A percentile compares a stretch with the other conserved stretches of the same genome.
These are phyloP conservation scores for Temnothorax unifasciatus DNA, from an alignment of 2,888 invertebrate genomes.

Conservation along the genomic window DNA sequence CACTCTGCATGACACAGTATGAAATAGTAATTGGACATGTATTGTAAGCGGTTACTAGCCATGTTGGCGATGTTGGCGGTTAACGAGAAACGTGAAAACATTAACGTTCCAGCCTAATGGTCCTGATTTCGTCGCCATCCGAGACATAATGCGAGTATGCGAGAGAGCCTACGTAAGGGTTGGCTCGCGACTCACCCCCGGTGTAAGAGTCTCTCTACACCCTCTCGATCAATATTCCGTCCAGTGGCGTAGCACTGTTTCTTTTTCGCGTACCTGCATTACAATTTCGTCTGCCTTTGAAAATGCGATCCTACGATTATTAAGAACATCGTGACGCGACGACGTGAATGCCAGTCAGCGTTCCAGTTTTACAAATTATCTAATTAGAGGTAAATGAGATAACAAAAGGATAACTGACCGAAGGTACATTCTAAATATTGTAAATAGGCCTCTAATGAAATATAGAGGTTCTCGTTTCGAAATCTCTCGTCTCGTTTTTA, in stretches of 20 bases:
- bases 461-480: neutral
- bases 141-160: constrained; percentile 69
- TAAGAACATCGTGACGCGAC: neutral
- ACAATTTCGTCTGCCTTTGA: neutral
- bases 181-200: constrained; percentile 73
- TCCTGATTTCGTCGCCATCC: constrained; percentile 61
- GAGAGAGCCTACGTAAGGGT: constrained; percentile 76
- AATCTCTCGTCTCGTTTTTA: neutral
- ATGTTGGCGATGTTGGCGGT: neutral
- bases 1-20: neutral
- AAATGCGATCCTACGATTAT: constrained; percentile 14
- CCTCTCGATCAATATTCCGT: constrained; percentile 82
- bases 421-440: neutral
- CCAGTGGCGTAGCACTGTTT: constrained; percentile 82
- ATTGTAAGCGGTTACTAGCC: neutral
- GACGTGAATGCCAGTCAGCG: neutral
- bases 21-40: neutral
- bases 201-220: constrained; percentile 78
- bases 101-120: constrained; percentile 59
- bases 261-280: constrained; percentile 65
- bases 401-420: no score
- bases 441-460: neutral
- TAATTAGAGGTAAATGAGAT: neutral
- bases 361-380: neutral
- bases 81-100: constrained; percentile 55